These are phyloP conservation scores for Acronicta aceris DNA, from an alignment of 2,888 invertebrate species.

Conservation along the genomic window DNA sequence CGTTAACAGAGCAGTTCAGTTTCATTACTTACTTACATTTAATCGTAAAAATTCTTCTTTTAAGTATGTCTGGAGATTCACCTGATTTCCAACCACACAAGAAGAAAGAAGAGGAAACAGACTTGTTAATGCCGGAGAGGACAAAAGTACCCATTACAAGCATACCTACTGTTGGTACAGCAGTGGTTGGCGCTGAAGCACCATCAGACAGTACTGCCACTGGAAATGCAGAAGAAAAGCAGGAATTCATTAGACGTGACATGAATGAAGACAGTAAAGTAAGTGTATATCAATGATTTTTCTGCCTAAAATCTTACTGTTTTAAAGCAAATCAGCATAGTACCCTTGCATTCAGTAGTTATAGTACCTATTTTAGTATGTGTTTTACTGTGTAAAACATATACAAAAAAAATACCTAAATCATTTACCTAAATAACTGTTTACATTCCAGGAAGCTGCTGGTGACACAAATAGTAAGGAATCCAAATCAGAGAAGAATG, in stretches of 20 bases:
- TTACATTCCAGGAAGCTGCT: constrained; percentile 71
- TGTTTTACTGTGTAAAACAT: too few relatives aligned
- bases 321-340: accelerated
- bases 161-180: constrained; percentile 58
- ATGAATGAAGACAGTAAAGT: constrained; percentile 72
- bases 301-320: too few relatives aligned
- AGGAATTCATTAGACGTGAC: constrained; percentile 68
- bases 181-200: constrained; percentile 55
- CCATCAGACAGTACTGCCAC: constrained; percentile 58
- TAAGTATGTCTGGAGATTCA: constrained; percentile 84
- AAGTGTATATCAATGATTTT: constrained; percentile 31
- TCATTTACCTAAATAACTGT: background rate
- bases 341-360: too few relatives aligned
- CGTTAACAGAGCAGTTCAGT: constrained; percentile 15
- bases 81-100: constrained; percentile 71
- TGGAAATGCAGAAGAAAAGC: constrained; percentile 67
- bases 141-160: constrained; percentile 61
- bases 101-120: constrained; percentile 77
- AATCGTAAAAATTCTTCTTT: constrained; percentile 56
- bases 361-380: too few relatives aligned
- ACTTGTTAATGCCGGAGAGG: constrained; percentile 68
- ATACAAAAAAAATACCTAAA: too few relatives aligned
- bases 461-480: constrained; percentile 71
- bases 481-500: constrained; percentile 58
- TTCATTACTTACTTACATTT: constrained; percentile 36